These are phyloP conservation scores for Ceratotherium simum DNA, from an alignment of 2,113 vertebrate genomes.

Conservation along the genomic window DNA sequence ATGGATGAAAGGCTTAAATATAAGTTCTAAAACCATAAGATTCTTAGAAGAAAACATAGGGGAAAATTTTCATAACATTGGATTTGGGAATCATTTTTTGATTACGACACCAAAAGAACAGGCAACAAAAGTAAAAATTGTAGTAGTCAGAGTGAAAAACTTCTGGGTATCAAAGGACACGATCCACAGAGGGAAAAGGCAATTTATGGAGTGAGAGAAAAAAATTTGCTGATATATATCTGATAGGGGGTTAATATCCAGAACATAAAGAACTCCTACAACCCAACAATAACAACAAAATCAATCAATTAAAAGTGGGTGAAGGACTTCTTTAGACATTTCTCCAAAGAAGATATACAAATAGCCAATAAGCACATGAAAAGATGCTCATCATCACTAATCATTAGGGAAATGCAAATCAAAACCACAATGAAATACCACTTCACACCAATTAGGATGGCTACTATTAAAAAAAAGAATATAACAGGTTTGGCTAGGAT, in stretches of 20 bases:
- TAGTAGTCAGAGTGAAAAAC: neutral
- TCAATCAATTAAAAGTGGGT: too few relatives aligned
- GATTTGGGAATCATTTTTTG: neutral
- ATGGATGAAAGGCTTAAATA: too few relatives aligned
- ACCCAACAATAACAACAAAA: too few relatives aligned
- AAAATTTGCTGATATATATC: neutral
- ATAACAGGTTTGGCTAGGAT: neutral
- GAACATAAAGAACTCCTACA: too few relatives aligned
- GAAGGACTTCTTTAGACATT: too few relatives aligned
- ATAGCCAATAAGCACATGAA: too few relatives aligned
- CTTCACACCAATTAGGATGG: too few relatives aligned
- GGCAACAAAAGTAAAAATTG: neutral
- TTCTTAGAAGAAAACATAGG: fast-evolving
- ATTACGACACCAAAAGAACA: neutral
- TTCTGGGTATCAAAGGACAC: neutral
- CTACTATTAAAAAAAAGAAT: neutral
- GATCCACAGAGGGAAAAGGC: neutral
- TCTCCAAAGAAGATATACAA: too few relatives aligned
- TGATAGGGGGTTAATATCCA: neutral
- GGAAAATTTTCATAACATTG: neutral
- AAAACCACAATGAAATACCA: too few relatives aligned
- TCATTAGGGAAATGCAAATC: too few relatives aligned
- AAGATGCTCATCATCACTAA: too few relatives aligned
- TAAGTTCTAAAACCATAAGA: neutral
- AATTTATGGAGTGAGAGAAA: neutral